Conservation (phyloP, 2,888 invertebrate genomes). For the Osedax fenrisi region DNA sequence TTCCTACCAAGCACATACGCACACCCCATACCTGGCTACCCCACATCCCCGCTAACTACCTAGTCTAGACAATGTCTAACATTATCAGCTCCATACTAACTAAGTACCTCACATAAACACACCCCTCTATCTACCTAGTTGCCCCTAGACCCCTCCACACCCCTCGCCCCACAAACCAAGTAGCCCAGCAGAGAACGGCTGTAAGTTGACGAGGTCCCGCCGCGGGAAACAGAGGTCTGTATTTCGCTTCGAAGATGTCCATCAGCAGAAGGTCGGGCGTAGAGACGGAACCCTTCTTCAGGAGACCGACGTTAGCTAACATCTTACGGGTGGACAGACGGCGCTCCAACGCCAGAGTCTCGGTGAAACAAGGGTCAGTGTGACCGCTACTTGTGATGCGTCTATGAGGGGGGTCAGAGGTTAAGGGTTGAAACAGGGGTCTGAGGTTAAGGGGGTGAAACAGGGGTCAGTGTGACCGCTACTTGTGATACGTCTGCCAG, state of each 20-base stretch:
- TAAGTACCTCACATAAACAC: no score
- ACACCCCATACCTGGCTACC: no score
- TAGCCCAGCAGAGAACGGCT: conserved; percentile 49
- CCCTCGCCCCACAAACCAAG: conserved; percentile 39
- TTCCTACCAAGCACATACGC: no score
- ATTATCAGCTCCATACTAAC: no score
- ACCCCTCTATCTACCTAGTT: no score
- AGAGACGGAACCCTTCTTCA: conserved; percentile 41
- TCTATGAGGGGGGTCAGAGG: no score
- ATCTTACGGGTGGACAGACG: conserved; percentile 22
- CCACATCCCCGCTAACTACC: no score
- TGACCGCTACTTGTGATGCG: neutral
- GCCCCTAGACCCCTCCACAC: no score
- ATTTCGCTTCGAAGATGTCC: conserved; percentile 47
- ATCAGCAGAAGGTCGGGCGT: conserved; percentile 45
- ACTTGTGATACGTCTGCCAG: neutral
- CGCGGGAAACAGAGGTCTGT: conserved; percentile 44
- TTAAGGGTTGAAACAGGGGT: no score
- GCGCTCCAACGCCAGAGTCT: conserved; percentile 34
- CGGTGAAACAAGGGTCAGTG: conserved; percentile 22
- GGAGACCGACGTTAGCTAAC: conserved; percentile 42
- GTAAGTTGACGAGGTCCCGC: conserved; percentile 42
- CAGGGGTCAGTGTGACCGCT: neutral
- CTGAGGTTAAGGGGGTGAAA: no score
- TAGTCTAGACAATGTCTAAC: no score